phyloP scores from a whole-genome alignment of 2,113 vertebrate species.

The Grantiella picta region DNA sequence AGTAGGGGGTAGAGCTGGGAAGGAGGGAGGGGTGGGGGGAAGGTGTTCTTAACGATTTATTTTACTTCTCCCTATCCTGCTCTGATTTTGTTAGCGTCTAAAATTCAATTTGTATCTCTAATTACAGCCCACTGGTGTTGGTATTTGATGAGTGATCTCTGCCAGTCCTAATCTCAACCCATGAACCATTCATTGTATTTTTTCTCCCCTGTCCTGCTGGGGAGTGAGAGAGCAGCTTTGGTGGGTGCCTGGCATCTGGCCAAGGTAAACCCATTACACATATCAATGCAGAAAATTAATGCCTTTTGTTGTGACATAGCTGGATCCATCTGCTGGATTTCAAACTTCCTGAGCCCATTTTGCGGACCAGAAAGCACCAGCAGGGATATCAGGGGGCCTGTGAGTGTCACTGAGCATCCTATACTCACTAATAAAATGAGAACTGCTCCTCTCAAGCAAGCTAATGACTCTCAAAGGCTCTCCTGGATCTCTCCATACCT shows the following conservation, averaged over 20 bases:
- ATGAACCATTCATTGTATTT: neutral
- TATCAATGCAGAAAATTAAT: neutral
- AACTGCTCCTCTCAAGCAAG: neutral
- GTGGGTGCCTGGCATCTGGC: neutral
- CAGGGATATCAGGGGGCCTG: neutral
- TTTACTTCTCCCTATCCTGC: neutral
- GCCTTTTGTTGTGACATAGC: neutral
- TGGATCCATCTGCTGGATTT: neutral
- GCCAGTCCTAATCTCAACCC: neutral
- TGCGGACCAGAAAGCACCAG: neutral
- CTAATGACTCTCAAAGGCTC: neutral
- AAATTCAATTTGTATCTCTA: neutral
- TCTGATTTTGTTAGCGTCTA: neutral
- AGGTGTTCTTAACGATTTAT: neutral
- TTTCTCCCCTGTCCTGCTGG: neutral
- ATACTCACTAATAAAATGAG: neutral
- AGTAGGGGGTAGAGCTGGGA: neutral
- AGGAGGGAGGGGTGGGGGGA: neutral
- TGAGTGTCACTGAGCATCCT: neutral
- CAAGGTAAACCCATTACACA: neutral
- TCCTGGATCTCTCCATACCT: neutral
- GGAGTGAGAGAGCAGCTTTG: neutral
- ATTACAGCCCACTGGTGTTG: neutral
- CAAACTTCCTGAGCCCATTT: neutral
- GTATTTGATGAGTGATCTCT: neutral